Base-by-base conservation (phyloP, 2,888 invertebrate species). In the Drosophila mulleri region DNA sequence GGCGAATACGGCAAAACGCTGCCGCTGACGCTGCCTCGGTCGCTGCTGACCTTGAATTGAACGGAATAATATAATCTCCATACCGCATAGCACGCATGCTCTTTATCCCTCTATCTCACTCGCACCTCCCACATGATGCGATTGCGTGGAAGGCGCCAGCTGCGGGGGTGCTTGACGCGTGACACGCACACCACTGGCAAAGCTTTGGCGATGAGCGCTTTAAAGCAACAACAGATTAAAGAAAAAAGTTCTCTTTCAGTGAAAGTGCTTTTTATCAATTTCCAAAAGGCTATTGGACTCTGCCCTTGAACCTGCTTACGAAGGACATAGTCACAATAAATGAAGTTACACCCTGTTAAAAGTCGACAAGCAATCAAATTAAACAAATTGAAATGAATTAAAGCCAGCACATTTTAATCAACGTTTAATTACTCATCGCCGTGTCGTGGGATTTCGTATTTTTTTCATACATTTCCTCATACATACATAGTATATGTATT, bases 231-330 rank as follows among this genome's bases (percentile, higher is more conserved):
- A 59, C 20, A 57, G 47, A 60, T 29, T 26, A n/a, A 26, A 14
- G 39, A 37, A 41, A 67, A 39, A 66, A 68, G 59, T 65, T 79
- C 50, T 72, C 47, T 37, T 32, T 42, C 61, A 62, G 53, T 73
- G 75, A 78, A 78, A 78, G 77, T 77, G 61, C 16, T 41, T 52
- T 70, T 70, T 35, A 47, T 29, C 8, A 35, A 52, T 26, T 32
- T 26, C n/a, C 39, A 9, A 72, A 68, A 77, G 63, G 42, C 42
- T 35, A 35, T 66, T 74, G 26, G 53, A 29, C 42, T 50, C 29
- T 82, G 81, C 72, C 81, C 81, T 82, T 82, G 82, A 82, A 82
- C 75, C 61, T 66, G 62, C 29, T 20, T 2, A 5, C 23, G 58
- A 82, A 82, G 81, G 81, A 75, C 82, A 82, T 69, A 62, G 62